Percentiles rank a stretch among this genome's conserved stretches.
phyloP scores from a whole-genome alignment of 2,113 vertebrate species.

The Xiphorhynchus elegans region DNA sequence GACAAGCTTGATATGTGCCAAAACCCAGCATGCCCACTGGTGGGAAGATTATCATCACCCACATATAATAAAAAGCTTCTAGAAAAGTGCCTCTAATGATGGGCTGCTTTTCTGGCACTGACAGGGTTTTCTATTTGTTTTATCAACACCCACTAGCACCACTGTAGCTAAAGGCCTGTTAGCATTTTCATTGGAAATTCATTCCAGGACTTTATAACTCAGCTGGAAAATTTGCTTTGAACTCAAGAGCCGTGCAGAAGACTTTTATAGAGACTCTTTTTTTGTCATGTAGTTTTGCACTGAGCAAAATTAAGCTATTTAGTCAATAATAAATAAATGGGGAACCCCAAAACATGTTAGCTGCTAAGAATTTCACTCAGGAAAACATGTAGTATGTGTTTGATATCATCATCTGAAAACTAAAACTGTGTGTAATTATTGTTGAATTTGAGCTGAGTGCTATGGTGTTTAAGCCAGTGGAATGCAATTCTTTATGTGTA shows the following conservation, averaged over 20 bases:
- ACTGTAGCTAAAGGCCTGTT: conserved; percentile 38
- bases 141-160: conserved; percentile 42
- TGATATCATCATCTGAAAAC: neutral
- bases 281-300: neutral
- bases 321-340: neutral
- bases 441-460: neutral
- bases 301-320: neutral
- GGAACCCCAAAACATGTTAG: neutral
- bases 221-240: conserved; percentile 57
- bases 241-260: conserved; percentile 30
- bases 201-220: conserved; percentile 49
- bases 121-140: conserved; percentile 49
- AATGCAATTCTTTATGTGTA: neutral
- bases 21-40: conserved; percentile 43
- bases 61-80: conserved; percentile 61
- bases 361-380: neutral
- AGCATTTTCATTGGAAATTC: conserved; percentile 60
- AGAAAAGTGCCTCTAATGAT: conserved; percentile 36
- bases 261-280: neutral
- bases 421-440: neutral
- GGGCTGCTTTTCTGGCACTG: conserved; percentile 35
- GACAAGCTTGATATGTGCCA: conserved; percentile 61
- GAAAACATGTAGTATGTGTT: neutral
- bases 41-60: conserved; percentile 63
- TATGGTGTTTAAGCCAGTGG: neutral